Evolutionary conservation across 2,888 invertebrate species (phyloP), one percentile per base, ranked within the genome.

Genomic region (Tyria jacobaeae): DNA sequence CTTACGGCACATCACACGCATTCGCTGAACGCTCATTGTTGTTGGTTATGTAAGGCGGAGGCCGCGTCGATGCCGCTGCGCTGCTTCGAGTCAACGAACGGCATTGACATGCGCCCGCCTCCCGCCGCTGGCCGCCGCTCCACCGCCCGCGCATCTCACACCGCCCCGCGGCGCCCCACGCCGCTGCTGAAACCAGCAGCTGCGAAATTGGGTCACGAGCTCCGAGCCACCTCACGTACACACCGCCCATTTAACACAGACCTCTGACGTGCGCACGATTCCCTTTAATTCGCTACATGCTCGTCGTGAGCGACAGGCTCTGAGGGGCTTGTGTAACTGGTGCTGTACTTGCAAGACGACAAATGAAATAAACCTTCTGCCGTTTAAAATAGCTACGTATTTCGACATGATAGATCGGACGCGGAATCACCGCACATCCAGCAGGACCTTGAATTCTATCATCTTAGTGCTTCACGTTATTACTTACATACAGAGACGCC

Each of bases 181-280:
- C 75, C 88, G 87, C 91, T 89, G 90, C 93, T 92, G 92, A 91
- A 93, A 92, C 91, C 92, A 92, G 90, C 92, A 91, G 92, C 92
- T 92, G 92, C 92, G 89, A 91, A 92, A 92, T 92, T 93, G 84
- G 93, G 92, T 94, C 93, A 92, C 92, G 88, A 92, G 92, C 89
- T 89, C 86, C 83, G 85, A 87, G 86, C 88, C 86, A 88, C 89
- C 89, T 89, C 88, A 88, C 88, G 86, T 88, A 84, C 76, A 75
- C 78, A 82, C 79, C 84, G 85, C 79, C 92, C 91, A 89, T 73
- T 81, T 72, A 74, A 80, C 77, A 62, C 66, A 81, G 89, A 87
- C 76, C 87, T 83, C 78, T 85, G 80, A 83, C 81, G 80, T 81
- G 75, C 75, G 70, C 75, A 79, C 71, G 71, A 76, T 70, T 73